Conservation (phyloP, 2,797 vertebrate genomes). For the Alcedo quadribrachys region DNA sequence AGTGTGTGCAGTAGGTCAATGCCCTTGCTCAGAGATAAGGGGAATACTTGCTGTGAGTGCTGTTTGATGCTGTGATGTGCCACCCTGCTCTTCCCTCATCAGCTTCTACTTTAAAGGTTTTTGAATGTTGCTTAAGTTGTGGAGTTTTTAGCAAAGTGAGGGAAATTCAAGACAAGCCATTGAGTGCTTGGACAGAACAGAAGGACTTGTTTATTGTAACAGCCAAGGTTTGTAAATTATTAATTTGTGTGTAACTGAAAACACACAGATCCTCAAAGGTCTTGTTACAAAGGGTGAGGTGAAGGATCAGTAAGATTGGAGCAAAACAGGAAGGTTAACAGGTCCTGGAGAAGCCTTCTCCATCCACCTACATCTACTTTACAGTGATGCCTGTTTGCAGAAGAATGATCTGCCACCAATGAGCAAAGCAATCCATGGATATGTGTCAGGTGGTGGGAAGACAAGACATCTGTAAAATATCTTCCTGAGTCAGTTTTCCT, state of each 20-base stretch:
- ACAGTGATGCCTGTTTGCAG: neutral
- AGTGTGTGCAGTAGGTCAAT: constrained; percentile 60
- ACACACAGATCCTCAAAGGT: neutral
- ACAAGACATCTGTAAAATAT: neutral
- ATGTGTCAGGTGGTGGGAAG: neutral
- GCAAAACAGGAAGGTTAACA: constrained; percentile 27
- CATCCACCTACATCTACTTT: neutral
- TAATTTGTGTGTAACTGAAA: constrained; percentile 43
- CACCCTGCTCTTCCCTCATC: neutral
- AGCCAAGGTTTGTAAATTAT: constrained; percentile 40
- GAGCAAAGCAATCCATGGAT: neutral
- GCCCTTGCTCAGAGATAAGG: constrained; percentile 50
- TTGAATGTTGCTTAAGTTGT: neutral
- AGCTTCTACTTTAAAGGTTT: neutral
- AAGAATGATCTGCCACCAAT: fast-evolving
- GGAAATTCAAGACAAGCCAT: neutral
- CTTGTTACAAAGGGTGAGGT: constrained; percentile 28
- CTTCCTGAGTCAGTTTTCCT: neutral
- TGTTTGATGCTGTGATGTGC: constrained; percentile 18
- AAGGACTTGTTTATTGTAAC: constrained; percentile 12
- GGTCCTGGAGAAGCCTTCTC: neutral
- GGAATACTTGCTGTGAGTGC: constrained; percentile 26
- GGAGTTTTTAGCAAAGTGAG: neutral
- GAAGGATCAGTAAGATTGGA: neutral
- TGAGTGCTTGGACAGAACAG: neutral